phyloP scores from a whole-genome alignment of 2,113 vertebrate genomes.

The Gallinago media region DNA sequence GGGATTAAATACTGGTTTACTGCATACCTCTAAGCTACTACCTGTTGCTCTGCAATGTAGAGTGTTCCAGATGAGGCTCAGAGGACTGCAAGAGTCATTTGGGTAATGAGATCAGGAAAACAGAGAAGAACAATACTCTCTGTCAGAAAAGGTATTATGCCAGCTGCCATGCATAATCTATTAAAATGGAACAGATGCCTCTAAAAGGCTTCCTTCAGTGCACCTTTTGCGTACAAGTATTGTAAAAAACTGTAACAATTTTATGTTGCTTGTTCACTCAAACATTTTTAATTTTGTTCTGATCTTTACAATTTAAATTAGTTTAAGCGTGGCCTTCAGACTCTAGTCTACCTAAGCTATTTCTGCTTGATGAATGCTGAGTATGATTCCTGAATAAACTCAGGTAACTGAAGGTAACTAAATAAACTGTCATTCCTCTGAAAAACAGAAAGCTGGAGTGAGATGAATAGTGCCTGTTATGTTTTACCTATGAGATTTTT shows the following conservation, averaged over 20 bases:
- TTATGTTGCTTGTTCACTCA: background rate
- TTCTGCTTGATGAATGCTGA: background rate
- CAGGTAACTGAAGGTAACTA: background rate
- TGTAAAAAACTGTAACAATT: background rate
- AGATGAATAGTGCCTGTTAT: background rate
- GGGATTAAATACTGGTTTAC: background rate
- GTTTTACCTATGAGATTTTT: background rate
- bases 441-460: background rate
- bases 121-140: background rate
- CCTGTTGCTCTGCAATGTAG: background rate
- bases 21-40: background rate
- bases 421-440: background rate
- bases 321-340: background rate
- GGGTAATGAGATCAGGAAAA: background rate
- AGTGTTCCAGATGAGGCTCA: background rate
- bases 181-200: conserved; percentile 10
- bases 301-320: background rate
- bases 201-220: background rate
- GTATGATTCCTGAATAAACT: background rate
- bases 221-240: background rate
- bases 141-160: background rate
- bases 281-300: background rate
- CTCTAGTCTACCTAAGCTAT: background rate
- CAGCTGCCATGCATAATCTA: background rate
- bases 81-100: background rate